These are phyloP conservation scores for Drosophila recens DNA, from an alignment of 2,888 invertebrate species.

Conservation along the genomic window DNA sequence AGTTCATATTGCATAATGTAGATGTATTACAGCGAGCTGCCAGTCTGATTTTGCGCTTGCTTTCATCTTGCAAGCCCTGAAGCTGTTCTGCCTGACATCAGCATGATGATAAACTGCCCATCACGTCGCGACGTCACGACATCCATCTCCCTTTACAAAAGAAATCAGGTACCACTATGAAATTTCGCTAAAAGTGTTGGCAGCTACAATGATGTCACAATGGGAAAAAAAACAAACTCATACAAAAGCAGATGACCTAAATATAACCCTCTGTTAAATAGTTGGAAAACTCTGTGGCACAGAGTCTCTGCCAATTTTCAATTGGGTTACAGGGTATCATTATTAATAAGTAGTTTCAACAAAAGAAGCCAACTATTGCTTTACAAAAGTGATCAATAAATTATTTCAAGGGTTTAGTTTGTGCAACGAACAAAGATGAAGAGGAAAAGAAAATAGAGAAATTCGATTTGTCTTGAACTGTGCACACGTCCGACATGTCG, in stretches of 20 bases:
- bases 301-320: neutral
- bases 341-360: neutral
- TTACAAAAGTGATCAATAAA: conserved; percentile 59
- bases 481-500: conserved; percentile 66
- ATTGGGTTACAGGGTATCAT: neutral
- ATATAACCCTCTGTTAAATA: neutral
- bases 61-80: conserved; percentile 1
- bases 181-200: neutral
- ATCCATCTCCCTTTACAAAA: neutral
- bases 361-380: neutral
- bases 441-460: neutral
- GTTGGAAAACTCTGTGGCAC: neutral
- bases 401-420: conserved; percentile 50
- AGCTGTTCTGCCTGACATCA: neutral
- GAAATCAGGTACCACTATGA: neutral
- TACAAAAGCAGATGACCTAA: neutral
- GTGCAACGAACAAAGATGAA: conserved; percentile 27
- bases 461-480: conserved; percentile 70
- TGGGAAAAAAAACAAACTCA: neutral
- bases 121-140: conserved; percentile 7
- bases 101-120: conserved; percentile 2
- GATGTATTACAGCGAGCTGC: neutral
- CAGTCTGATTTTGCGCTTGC: neutral
- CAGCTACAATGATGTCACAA: neutral
- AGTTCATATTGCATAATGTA: neutral